A percentile compares a stretch with the other conserved stretches of the same genome.
These are phyloP conservation scores for Drosophila mayri DNA, from an alignment of 1,140 invertebrate genomes.

Conservation along the genomic window DNA sequence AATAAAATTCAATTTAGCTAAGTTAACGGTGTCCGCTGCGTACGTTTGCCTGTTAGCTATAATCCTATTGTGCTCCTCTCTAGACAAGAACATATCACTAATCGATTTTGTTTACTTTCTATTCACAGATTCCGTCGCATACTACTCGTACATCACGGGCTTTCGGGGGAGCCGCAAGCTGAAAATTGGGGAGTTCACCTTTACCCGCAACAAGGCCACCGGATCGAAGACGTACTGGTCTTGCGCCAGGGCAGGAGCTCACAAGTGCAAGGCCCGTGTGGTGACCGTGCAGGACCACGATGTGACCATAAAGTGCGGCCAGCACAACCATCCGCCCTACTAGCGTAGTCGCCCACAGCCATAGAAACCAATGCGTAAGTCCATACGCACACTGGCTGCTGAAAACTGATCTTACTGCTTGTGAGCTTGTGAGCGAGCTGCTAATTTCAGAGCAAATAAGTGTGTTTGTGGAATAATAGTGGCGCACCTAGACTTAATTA, in stretches of 20 bases:
- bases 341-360: slow-evolving; percentile 39
- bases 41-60: slow-evolving; percentile 13
- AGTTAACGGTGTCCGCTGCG: slow-evolving; percentile 14
- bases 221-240: slow-evolving; percentile 83
- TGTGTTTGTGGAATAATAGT: slow-evolving; percentile 5
- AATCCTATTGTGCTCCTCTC: not conserved
- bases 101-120: slow-evolving; percentile 31
- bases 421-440: not conserved
- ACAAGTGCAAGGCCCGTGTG: slow-evolving; percentile 84
- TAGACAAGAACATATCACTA: slow-evolving; percentile 32
- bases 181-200: slow-evolving; percentile 81
- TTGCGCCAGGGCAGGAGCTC: slow-evolving; percentile 80
- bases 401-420: not conserved
- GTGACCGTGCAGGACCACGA: slow-evolving; percentile 80
- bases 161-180: slow-evolving; percentile 84
- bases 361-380: slow-evolving; percentile 17
- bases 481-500: slow-evolving; percentile 12
- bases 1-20: slow-evolving; percentile 63
- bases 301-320: slow-evolving; percentile 79
- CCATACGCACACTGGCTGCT: slow-evolving; percentile 1
- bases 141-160: slow-evolving; percentile 80
- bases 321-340: slow-evolving; percentile 84
- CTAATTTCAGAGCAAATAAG: not conserved
- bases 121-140: slow-evolving; percentile 57
- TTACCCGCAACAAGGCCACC: slow-evolving; percentile 80